Evolutionary conservation across 2,797 vertebrate genomes (phyloP).

Genomic region (Urosaurus nigricauda): DNA sequence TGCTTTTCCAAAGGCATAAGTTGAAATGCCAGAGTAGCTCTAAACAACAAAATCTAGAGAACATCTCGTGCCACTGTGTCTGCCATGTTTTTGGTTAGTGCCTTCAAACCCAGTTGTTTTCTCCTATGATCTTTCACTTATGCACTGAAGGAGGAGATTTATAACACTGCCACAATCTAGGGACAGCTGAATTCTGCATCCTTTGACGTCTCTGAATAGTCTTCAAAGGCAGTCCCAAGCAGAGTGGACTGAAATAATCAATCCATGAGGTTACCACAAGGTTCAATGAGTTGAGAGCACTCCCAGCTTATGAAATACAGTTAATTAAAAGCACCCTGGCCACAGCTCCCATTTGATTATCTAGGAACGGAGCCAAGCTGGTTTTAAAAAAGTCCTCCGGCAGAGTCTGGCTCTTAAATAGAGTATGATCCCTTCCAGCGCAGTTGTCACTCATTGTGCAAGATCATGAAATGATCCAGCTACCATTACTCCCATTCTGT

Average conservation of each 20-base stretch:
- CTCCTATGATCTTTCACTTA: neutral
- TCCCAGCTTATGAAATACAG: neutral
- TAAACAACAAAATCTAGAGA: neutral
- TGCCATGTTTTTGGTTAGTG: neutral
- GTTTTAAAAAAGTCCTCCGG: neutral
- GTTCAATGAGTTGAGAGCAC: neutral
- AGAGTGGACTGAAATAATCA: neutral
- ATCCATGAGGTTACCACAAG: neutral
- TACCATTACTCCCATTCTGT: neutral
- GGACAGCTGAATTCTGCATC: neutral
- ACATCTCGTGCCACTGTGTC: too few relatives aligned
- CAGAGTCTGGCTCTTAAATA: neutral
- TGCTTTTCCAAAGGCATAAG: conserved; percentile 1
- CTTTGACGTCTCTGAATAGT: neutral
- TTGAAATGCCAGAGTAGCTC: neutral
- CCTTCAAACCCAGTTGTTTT: neutral
- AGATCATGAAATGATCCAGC: too few relatives aligned
- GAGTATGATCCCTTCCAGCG: neutral
- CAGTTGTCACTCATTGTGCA: neutral
- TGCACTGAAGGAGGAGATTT: neutral
- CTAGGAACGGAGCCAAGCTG: neutral
- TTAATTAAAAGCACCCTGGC: neutral
- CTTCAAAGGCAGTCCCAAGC: neutral
- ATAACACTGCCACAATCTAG: neutral
- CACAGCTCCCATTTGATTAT: neutral